Percentiles rank a stretch among this genome's conserved stretches.
phyloP scores from a whole-genome alignment of 2,113 vertebrate species.

The Falco punctatus region DNA sequence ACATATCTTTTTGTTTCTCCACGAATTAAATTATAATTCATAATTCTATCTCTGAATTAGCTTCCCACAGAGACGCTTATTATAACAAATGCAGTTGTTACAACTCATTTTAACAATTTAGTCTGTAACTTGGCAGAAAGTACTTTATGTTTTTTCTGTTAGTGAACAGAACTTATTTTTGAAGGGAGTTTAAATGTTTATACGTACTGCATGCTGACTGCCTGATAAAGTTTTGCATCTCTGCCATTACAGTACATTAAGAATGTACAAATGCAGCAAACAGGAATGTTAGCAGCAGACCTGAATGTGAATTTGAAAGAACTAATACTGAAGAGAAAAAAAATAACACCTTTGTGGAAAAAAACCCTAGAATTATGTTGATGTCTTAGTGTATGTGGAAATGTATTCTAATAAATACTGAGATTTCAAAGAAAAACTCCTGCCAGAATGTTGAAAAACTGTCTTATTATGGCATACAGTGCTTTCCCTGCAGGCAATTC shows the following conservation, averaged over 20 bases:
- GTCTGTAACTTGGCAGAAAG: conserved; percentile 37
- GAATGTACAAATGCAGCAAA: not conserved
- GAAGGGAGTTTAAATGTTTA: conserved; percentile 7
- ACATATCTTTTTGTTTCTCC: conserved; percentile 20
- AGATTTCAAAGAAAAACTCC: not conserved
- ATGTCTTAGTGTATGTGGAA: not conserved
- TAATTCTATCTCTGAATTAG: conserved; percentile 53
- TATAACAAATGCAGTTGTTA: conserved; percentile 41
- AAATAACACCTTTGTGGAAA: not conserved
- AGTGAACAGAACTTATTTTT: conserved; percentile 9
- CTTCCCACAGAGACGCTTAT: conserved; percentile 53
- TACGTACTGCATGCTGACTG: not conserved
- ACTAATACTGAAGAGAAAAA: not conserved
- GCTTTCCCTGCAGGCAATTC: not conserved
- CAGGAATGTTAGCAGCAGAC: not conserved
- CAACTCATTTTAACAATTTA: conserved; percentile 41
- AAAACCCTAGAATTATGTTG: not conserved
- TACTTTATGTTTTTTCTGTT: conserved; percentile 2
- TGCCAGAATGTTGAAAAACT: not conserved
- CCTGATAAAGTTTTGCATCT: not conserved
- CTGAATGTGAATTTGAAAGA: not conserved
- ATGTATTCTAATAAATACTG: not conserved
- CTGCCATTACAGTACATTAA: not conserved
- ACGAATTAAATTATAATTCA: conserved; percentile 67
- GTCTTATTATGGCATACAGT: not conserved